Percentiles rank a stretch among this genome's conserved stretches.
These are phyloP conservation scores for Disparrhopalites patrizii DNA, from an alignment of 2,888 invertebrate species.

Conservation along the genomic window DNA sequence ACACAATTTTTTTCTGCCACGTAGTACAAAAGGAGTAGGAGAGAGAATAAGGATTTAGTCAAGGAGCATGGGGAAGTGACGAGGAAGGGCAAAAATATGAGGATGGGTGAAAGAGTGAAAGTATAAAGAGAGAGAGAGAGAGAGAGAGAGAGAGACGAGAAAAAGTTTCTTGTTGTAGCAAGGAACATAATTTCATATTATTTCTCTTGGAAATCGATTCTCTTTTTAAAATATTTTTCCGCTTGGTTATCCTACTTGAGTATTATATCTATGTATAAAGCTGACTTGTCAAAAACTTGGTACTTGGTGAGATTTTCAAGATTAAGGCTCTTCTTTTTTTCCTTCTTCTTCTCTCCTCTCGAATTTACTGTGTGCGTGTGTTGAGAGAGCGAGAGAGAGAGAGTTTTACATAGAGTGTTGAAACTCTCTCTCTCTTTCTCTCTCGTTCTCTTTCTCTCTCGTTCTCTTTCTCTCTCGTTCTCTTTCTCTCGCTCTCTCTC, in stretches of 20 bases:
- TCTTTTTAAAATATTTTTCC: slow-evolving; percentile 34
- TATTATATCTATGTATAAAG: slow-evolving; percentile 23
- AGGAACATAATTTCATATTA: slow-evolving; percentile 35
- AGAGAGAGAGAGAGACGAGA: slow-evolving; percentile 31
- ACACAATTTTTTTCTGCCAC: too few relatives aligned
- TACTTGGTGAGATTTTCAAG: slow-evolving; percentile 39
- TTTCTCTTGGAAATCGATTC: slow-evolving; percentile 31
- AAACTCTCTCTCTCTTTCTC: slow-evolving; percentile 22
- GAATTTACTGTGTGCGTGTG: background rate
- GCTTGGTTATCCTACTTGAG: slow-evolving; percentile 30
- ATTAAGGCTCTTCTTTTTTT: slow-evolving; percentile 34
- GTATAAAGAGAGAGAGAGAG: background rate
- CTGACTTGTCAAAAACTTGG: slow-evolving; percentile 41
- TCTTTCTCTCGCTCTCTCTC: slow-evolving; percentile 27
- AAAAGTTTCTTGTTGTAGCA: slow-evolving; percentile 17
- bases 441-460: slow-evolving; percentile 26
- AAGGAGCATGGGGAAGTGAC: too few relatives aligned
- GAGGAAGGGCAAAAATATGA: too few relatives aligned
- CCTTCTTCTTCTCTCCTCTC: too few relatives aligned
- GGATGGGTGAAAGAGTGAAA: background rate
- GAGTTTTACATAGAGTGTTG: background rate
- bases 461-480: slow-evolving; percentile 1
- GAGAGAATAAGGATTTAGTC: too few relatives aligned
- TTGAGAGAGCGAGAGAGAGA: slow-evolving; percentile 5
- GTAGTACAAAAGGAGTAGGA: too few relatives aligned